Evolutionary conservation across 2,113 vertebrate genomes (phyloP), one percentile per base, ranked within the genome.

Genomic region (Dryoscopus gambensis): DNA sequence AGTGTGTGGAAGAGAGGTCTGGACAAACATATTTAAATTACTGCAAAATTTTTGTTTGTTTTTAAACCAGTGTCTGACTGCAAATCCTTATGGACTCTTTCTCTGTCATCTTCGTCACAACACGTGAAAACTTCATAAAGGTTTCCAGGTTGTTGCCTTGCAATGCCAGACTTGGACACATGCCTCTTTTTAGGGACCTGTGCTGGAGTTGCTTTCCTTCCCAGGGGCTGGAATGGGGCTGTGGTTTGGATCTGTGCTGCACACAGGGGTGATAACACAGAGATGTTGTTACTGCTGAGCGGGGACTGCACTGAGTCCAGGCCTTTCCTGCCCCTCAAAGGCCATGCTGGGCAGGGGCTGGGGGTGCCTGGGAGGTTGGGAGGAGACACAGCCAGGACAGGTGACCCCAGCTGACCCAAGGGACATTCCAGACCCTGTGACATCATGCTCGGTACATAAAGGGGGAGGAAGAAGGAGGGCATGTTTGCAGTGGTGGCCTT

Each of bases 71-170:
- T 14, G 19, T 39, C 39, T 68, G 33, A 17, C 30, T 89, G 24
- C 7, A 56, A 76, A 40, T 60, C 35, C 2, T 0, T 24, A 22
- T 2, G 0, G 27, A 8, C 15, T 49, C 14, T 73, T 42, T 70
- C 50, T 85, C 28, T 57, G 15, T 39, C 42, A 8, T 8, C 60
- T 82, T 74, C 28, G 30, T 31, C 25, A 46, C 28, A 81, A 46
- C 35, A 44, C 4, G 31, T 2, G 6, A 40, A 63, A 84, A 57
- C 15, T 37, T 89, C 2, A 1, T 27, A 12, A 78, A 68, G 13
- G 10, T 87, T 84, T 84, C 31, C 47, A 57, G 14, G 37, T 15
- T 67, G 25, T 56, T 68, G 73, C 24, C 19, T 56, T 92, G 62
- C 64, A 60, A 15, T 33, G 33, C 23, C 2, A 9, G 44, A 23